These are phyloP conservation scores for Synanthedon vespiformis DNA, from an alignment of 2,888 invertebrate species.

Conservation along the genomic window DNA sequence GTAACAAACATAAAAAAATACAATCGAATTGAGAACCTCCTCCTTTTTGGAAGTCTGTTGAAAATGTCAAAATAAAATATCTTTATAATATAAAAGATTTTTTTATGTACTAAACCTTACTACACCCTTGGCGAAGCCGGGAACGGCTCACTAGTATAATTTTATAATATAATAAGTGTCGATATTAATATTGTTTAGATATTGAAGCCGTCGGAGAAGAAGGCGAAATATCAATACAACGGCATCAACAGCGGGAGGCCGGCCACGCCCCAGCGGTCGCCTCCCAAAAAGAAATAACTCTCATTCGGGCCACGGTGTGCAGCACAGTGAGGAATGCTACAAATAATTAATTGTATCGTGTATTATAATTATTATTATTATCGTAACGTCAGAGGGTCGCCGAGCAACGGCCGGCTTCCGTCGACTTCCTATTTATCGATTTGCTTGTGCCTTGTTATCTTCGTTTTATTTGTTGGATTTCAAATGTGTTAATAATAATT, in stretches of 20 bases:
- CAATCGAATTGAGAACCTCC: too few species aligned
- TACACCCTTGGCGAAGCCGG: too few species aligned
- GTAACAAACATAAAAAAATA: too few species aligned
- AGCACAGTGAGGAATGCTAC: conserved; percentile 68
- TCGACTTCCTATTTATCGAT: conserved; percentile 54
- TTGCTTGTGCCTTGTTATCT: conserved; percentile 67
- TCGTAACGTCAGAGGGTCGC: conserved; percentile 22
- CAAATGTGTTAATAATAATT: conserved; percentile 66
- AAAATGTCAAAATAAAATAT: too few species aligned
- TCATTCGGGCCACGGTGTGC: conserved; percentile 58
- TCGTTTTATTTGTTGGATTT: conserved; percentile 56
- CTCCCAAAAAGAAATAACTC: conserved; percentile 80
- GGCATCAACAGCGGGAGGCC: conserved; percentile 89
- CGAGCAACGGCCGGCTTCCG: conserved; percentile 55
- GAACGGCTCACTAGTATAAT: too few species aligned
- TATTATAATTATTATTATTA: conserved; percentile 31
- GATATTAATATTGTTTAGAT: conserved; percentile 75
- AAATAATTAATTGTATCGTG: conserved; percentile 65
- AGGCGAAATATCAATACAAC: conserved; percentile 98
- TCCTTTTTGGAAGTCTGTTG: too few species aligned
- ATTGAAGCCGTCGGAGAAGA: conserved; percentile 99
- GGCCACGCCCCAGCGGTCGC: conserved; percentile 85
- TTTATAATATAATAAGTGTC: too few species aligned
- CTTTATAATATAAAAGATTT: too few species aligned
- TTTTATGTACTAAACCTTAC: too few species aligned